phyloP scores from a whole-genome alignment of 2,888 invertebrate genomes.

The Troglohyphantes excavatus region DNA sequence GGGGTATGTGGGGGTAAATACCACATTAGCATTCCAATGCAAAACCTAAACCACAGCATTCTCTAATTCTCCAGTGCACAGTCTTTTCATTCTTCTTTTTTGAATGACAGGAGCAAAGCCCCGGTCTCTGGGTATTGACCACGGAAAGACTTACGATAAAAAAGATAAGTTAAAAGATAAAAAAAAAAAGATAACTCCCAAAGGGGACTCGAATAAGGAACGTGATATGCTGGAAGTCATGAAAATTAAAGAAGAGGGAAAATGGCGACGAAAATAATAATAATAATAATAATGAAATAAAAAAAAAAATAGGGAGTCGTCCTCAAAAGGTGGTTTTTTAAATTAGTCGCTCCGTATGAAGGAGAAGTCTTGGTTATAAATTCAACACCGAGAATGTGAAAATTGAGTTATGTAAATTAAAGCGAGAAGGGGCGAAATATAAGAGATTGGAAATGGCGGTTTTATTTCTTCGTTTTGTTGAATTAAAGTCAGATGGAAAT shows the following conservation, averaged over 20 bases:
- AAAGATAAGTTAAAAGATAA: conserved; percentile 6
- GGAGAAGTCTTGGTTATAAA: conserved; percentile 23
- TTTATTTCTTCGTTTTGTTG: not conserved
- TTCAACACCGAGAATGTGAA: conserved; percentile 47
- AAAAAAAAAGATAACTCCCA: conserved; percentile 4
- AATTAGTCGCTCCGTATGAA: conserved; percentile 37
- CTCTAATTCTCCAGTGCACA: conserved; percentile 65
- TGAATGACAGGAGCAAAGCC: conserved; percentile 26
- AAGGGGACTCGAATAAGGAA: not conserved
- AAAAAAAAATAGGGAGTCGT: conserved; percentile 19
- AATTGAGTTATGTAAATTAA: conserved; percentile 67
- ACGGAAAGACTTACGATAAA: not conserved
- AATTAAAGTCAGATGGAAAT: not conserved
- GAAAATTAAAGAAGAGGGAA: conserved; percentile 40
- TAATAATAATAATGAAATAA: no score
- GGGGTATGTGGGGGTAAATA: conserved; percentile 47
- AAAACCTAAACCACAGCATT: conserved; percentile 63
- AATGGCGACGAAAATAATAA: conserved; percentile 14
- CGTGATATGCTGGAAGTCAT: conserved; percentile 33
- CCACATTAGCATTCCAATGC: conserved; percentile 66
- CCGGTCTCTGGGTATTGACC: not conserved
- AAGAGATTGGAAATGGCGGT: not conserved
- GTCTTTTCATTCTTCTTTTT: conserved; percentile 7
- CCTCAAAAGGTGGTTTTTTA: conserved; percentile 30
- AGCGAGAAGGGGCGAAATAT: conserved; percentile 2